Evolutionary conservation across 2,113 vertebrate species (phyloP), one percentile per base, ranked within the genome.

Genomic region (Perca flavescens): DNA sequence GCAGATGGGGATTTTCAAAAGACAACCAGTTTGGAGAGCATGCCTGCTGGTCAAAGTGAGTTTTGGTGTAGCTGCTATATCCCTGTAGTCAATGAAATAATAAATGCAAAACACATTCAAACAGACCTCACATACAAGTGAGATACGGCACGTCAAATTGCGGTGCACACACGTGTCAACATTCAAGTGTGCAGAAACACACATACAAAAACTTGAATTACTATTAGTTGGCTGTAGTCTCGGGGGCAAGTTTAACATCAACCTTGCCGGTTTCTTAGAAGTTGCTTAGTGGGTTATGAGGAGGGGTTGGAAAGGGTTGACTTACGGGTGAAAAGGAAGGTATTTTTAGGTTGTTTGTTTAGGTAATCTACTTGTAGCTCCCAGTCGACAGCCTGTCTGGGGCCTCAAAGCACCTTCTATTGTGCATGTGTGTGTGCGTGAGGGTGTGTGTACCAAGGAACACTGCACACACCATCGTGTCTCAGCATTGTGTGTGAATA

Each of bases 301-400:
- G 65, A 71, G 58, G 74, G 73, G 36, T 53, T 40, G 46, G 46
- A 43, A 19, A 68, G 79, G 78, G 79, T 83, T 56, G 57, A 66
- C 74, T 83, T 49, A 36, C 16, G 65, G 64, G 62, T 88, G 71
- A 93, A 90, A 86, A 87, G 79, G 9, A 90, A 84, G 79, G 54
- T 94, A 94, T 95, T 95, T 94, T 94, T 94, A 94, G 91, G 63
- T 84, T 93, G 91, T 94, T 95, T 95, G 93, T 91, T 93, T 90
- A 90, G 90, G 89, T 94, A 94, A 94, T 93, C 89, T 89, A 87
- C 73, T 58, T 73, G 89, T 90, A 89, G 88, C 91, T 88, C 84
- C 58, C 28, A 91, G 91, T 88, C 90, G 91, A 92, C 94, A 94
- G 94, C 86, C 92, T 94, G 94, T 92, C 94, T 94, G 93, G 93